These are phyloP conservation scores for Vandiemenella viatica DNA, from an alignment of 2,888 invertebrate genomes.

Conservation along the genomic window DNA sequence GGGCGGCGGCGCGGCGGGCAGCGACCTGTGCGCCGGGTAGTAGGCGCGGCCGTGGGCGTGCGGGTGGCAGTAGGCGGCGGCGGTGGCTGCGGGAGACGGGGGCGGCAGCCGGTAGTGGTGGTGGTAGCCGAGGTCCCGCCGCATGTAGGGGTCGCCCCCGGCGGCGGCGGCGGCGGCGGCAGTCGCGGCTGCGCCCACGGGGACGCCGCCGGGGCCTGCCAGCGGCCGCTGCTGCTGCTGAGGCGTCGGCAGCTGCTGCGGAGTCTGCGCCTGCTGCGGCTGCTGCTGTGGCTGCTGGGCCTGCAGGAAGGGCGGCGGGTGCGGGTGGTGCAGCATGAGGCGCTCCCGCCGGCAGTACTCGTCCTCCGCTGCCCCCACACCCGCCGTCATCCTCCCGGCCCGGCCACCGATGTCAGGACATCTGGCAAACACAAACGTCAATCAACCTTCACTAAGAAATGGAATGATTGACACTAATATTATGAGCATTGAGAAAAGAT, in stretches of 20 bases:
- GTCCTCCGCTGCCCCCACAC: constrained; percentile 24
- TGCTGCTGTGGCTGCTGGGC: constrained; percentile 5
- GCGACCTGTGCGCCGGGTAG: constrained; percentile 8
- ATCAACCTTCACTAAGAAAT: no score
- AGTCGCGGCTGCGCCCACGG: constrained; percentile 31
- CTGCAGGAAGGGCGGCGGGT: constrained; percentile 9
- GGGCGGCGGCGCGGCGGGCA: constrained; percentile 16
- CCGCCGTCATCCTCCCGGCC: constrained; percentile 44
- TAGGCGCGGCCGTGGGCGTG: constrained; percentile 13
- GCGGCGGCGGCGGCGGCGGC: constrained; percentile 26
- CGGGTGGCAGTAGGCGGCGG: constrained; percentile 21
- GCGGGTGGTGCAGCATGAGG: constrained; percentile 16
- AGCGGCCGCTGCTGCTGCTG: constrained; percentile 35
- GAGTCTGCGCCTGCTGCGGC: constrained; percentile 24
- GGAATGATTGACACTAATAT: no score
- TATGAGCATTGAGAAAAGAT: no score
- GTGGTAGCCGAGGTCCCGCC: constrained; percentile 38
- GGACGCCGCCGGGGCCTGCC: constrained; percentile 26
- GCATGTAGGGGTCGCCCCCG: constrained; percentile 39
- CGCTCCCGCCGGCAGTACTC: constrained; percentile 17
- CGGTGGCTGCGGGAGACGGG: constrained; percentile 35
- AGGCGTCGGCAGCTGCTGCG: constrained; percentile 59
- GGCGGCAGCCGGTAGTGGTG: constrained; percentile 41
- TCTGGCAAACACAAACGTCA: constrained; percentile 29
- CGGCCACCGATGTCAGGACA: constrained; percentile 50